A percentile compares a stretch with the other conserved stretches of the same genome.
These are phyloP conservation scores for Ibycter americanus DNA, from an alignment of 2,797 vertebrate genomes.

Conservation along the genomic window DNA sequence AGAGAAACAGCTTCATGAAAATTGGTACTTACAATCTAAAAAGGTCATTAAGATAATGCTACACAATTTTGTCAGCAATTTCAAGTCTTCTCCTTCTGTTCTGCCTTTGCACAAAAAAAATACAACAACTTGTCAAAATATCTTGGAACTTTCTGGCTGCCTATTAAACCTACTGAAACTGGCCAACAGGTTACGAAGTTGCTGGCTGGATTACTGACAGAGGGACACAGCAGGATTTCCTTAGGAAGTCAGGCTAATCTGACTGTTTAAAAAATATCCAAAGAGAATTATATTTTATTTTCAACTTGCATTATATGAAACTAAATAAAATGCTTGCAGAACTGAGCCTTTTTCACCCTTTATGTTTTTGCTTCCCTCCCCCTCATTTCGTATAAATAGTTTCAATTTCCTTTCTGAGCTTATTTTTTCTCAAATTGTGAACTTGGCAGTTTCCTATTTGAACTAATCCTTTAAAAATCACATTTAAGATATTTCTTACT, in stretches of 20 bases:
- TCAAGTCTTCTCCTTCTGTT: background rate
- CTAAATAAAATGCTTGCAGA: background rate
- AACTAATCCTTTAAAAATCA: background rate
- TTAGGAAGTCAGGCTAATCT: slow-evolving; percentile 33
- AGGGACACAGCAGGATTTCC: slow-evolving; percentile 50
- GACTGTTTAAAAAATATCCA: slow-evolving; percentile 8
- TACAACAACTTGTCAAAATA: background rate
- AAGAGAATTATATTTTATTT: slow-evolving; percentile 1
- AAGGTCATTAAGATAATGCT: background rate
- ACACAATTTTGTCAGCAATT: background rate
- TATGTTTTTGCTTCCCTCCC: background rate
- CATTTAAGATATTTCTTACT: background rate
- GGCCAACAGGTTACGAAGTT: background rate
- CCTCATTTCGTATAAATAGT: background rate
- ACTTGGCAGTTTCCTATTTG: background rate
- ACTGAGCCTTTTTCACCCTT: background rate
- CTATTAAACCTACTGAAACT: background rate
- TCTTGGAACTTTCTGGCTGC: background rate
- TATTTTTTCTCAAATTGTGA: background rate
- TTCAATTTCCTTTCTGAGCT: background rate
- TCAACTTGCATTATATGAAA: background rate
- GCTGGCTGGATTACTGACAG: background rate
- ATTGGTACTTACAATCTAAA: background rate
- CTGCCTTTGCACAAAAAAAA: background rate
- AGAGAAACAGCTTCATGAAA: background rate